These are phyloP conservation scores for Neoscelio sp. DNA, from an alignment of 2,888 invertebrate species.

Conservation along the genomic window DNA sequence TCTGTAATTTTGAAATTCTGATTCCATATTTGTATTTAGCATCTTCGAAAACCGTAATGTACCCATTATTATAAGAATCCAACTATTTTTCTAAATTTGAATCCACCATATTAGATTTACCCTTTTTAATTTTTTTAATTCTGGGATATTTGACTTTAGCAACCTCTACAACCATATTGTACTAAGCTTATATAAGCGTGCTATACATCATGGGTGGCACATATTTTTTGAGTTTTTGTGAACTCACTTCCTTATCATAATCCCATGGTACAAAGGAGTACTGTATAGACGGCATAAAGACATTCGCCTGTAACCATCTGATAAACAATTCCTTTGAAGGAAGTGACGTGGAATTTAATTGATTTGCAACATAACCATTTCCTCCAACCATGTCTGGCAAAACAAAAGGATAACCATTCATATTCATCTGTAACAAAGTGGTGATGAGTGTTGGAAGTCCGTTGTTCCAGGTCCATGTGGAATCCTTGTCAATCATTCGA, in stretches of 20 bases:
- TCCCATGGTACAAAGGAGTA: slow-evolving; percentile 93
- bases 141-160: too few species aligned
- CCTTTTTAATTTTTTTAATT: too few species aligned
- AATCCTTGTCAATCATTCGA: slow-evolving; percentile 92
- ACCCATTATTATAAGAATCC: too few species aligned
- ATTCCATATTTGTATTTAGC: too few species aligned
- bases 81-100: too few species aligned
- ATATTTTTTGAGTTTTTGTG: too few species aligned
- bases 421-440: slow-evolving; percentile 86
- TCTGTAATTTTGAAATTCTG: too few species aligned
- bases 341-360: slow-evolving; percentile 81
- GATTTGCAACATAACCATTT: slow-evolving; percentile 86
- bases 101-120: too few species aligned
- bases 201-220: too few species aligned
- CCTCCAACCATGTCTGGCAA: slow-evolving; percentile 93
- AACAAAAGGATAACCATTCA: slow-evolving; percentile 86
- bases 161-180: too few species aligned
- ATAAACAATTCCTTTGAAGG: slow-evolving; percentile 87
- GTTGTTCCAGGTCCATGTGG: slow-evolving; percentile 88
- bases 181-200: too few species aligned
- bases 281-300: slow-evolving; percentile 91
- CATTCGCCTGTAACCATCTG: slow-evolving; percentile 91
- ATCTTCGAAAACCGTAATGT: too few species aligned
- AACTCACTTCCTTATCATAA: slow-evolving; percentile 84
- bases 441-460: slow-evolving; percentile 90